Evolutionary conservation across 2,888 invertebrate genomes (phyloP).

Genomic region (Creontiades dilutus): DNA sequence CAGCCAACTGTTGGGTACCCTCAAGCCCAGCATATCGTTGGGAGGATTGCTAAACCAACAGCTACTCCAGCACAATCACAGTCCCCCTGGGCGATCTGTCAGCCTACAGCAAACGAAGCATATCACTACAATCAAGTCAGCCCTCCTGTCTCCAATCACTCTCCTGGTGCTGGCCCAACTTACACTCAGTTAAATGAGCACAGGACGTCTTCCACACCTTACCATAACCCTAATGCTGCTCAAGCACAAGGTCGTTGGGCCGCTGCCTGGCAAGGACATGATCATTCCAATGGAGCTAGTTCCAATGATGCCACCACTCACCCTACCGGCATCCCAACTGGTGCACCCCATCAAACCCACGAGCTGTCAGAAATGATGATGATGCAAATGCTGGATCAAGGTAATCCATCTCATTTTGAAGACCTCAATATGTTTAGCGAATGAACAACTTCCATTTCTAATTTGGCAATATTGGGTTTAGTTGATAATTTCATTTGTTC

Average conservation of each 20-base stretch:
- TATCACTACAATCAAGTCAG: slow-evolving; percentile 80
- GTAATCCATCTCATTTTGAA: slow-evolving; percentile 88
- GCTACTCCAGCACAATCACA: slow-evolving; percentile 87
- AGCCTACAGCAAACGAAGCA: slow-evolving; percentile 79
- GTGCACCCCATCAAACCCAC: slow-evolving; percentile 79
- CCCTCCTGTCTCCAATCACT: slow-evolving; percentile 79
- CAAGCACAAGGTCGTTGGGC: slow-evolving; percentile 70
- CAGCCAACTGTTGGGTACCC: slow-evolving; percentile 85
- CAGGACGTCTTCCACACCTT: slow-evolving; percentile 80
- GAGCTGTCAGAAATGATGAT: slow-evolving; percentile 94
- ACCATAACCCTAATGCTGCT: slow-evolving; percentile 77
- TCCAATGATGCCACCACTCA: slow-evolving; percentile 75
- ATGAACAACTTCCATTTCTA: slow-evolving; percentile 50
- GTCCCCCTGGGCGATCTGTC: slow-evolving; percentile 82
- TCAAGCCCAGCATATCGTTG: slow-evolving; percentile 80
- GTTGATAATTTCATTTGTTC: neutral
- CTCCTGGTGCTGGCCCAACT: slow-evolving; percentile 89
- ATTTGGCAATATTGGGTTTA: slow-evolving; percentile 27
- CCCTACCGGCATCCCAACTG: slow-evolving; percentile 78
- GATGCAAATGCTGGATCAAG: slow-evolving; percentile 91
- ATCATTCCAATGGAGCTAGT: slow-evolving; percentile 69
- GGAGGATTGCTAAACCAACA: slow-evolving; percentile 84
- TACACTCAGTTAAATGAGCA: slow-evolving; percentile 86
- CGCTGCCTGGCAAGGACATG: slow-evolving; percentile 70
- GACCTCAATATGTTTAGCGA: slow-evolving; percentile 93